Conservation (phyloP, 2,113 vertebrate genomes). For the Scolopax mira region DNA sequence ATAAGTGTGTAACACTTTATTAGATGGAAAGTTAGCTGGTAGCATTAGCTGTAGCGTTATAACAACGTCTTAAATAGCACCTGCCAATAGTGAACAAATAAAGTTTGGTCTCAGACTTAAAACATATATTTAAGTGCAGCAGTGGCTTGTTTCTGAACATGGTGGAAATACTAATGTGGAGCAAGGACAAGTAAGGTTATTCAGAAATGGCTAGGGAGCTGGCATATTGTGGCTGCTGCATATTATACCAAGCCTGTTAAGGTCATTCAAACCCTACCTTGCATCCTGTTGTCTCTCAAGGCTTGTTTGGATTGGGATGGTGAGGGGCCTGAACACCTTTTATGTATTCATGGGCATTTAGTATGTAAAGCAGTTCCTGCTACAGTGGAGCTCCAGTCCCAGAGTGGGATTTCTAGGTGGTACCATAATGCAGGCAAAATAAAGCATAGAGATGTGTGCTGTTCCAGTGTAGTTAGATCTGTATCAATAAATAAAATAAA, state of each 20-base stretch:
- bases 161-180: not conserved
- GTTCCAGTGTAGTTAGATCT: not conserved
- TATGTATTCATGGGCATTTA: not conserved
- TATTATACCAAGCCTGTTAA: not conserved
- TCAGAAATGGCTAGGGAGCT: not conserved
- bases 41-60: not conserved
- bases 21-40: slow-evolving; percentile 8
- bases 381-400: not conserved
- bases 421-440: not conserved
- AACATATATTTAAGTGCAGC: not conserved
- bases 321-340: not conserved
- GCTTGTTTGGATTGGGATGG: not conserved
- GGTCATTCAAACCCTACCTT: not conserved
- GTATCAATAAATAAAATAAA: not conserved
- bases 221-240: not conserved
- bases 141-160: not conserved
- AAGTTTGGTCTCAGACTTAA: not conserved
- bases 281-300: not conserved
- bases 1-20: slow-evolving; percentile 23
- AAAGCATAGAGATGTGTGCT: not conserved
- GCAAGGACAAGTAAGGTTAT: not conserved
- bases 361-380: not conserved
- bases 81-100: not conserved
- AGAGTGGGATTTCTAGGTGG: not conserved
- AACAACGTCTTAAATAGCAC: slow-evolving; percentile 28